phyloP scores from a whole-genome alignment of 2,888 invertebrate genomes.

The Lasius platythorax region DNA sequence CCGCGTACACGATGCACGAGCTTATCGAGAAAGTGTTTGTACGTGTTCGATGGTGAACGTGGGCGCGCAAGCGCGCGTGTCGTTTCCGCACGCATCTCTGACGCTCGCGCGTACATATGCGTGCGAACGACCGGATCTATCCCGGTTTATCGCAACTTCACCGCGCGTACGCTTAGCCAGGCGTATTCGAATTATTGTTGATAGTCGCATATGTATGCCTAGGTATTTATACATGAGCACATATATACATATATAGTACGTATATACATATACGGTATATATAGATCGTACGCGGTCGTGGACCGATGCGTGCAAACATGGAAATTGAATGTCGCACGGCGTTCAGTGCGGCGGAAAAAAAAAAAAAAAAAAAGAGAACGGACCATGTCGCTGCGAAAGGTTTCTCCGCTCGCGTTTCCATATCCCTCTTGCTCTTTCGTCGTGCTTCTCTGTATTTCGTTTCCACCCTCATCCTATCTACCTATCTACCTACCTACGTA shows the following conservation, averaged over 20 bases:
- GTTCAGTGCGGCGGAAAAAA: slow-evolving; percentile 48
- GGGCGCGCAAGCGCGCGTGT: not conserved
- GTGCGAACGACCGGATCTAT: slow-evolving; percentile 58
- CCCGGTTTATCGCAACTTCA: slow-evolving; percentile 62
- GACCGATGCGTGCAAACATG: slow-evolving; percentile 56
- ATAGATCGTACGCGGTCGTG: slow-evolving; percentile 11
- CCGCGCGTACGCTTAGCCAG: slow-evolving; percentile 56
- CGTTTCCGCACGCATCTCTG: slow-evolving; percentile 49
- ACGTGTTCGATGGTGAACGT: slow-evolving; percentile 51
- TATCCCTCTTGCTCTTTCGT: slow-evolving; percentile 10
- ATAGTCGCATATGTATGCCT: slow-evolving; percentile 23
- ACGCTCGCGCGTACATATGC: slow-evolving; percentile 34
- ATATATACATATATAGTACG: slow-evolving; percentile 1
- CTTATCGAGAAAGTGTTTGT: slow-evolving; percentile 30
- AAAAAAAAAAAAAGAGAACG: slow-evolving; percentile 28
- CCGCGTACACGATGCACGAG: slow-evolving; percentile 41
- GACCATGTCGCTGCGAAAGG: slow-evolving; percentile 55
- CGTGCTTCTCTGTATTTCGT: slow-evolving; percentile 24
- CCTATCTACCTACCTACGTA: not conserved
- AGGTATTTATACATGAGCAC: slow-evolving; percentile 24
- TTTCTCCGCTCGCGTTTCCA: slow-evolving; percentile 49
- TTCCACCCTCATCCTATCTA: slow-evolving; percentile 6
- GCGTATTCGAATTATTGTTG: slow-evolving; percentile 68
- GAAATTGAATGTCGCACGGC: slow-evolving; percentile 70
- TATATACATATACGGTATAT: slow-evolving; percentile 23